Evolutionary conservation across 2,113 vertebrate species (phyloP).

Genomic region (Apaloderma vittatum): DNA sequence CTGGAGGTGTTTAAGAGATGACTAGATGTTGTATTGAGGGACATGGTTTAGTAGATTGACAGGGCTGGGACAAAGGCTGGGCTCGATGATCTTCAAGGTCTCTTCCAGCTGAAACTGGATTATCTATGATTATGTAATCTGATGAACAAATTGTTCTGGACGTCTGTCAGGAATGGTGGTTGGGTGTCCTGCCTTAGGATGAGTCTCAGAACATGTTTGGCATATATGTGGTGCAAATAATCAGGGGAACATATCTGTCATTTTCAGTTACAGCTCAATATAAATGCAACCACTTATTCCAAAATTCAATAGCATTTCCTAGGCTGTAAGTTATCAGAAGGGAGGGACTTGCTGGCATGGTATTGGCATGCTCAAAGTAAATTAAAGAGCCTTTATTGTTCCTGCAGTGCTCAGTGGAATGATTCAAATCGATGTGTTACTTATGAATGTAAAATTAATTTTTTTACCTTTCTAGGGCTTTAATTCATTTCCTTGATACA

Average conservation of each 20-base stretch:
- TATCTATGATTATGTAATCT: not conserved
- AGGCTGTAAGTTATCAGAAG: not conserved
- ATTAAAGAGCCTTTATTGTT: slow-evolving; percentile 15
- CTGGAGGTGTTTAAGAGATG: too few species aligned
- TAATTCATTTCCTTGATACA: slow-evolving; percentile 1
- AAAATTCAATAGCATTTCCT: not conserved
- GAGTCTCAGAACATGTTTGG: not conserved
- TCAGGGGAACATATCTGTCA: not conserved
- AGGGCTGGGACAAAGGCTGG: too few species aligned
- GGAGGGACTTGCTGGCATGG: not conserved
- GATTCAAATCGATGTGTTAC: slow-evolving; percentile 18
- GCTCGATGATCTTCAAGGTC: too few species aligned
- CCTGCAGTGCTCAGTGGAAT: not conserved
- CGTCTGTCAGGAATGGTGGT: not conserved
- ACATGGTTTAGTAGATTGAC: too few species aligned
- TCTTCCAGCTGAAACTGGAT: too few species aligned
- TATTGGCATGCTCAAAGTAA: not conserved
- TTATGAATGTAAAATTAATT: slow-evolving; percentile 18
- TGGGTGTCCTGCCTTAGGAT: not conserved
- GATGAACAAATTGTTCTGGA: not conserved
- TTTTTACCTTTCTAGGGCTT: slow-evolving; percentile 22
- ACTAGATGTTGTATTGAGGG: too few species aligned
- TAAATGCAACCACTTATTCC: not conserved
- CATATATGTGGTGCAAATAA: not conserved
- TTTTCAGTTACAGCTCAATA: not conserved